A percentile compares a stretch with the other conserved stretches of the same genome.
phyloP scores from a whole-genome alignment of 2,113 vertebrate genomes.

The Hucho hucho region DNA sequence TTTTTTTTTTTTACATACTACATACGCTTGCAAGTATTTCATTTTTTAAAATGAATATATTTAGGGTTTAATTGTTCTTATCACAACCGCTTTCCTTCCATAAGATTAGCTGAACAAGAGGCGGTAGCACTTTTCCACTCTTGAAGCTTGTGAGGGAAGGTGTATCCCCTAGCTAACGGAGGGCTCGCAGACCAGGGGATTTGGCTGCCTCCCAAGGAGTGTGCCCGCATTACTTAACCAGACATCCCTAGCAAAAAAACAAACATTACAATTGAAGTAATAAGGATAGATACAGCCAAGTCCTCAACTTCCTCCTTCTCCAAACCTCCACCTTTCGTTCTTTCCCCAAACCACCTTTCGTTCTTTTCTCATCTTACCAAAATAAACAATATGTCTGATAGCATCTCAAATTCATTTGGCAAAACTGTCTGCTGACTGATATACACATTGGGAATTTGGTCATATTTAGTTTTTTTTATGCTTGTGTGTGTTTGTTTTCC shows the following conservation, averaged over 20 bases:
- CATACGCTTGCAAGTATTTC: conserved; percentile 60
- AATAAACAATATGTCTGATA: conserved; percentile 75
- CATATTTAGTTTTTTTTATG: conserved; percentile 53
- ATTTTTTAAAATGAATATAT: conserved; percentile 50
- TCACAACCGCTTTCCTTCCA: conserved; percentile 59
- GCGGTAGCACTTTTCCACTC: conserved; percentile 54
- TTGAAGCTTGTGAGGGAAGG: conserved; percentile 33
- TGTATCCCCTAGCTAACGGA: conserved; percentile 49
- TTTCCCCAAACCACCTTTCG: conserved; percentile 44
- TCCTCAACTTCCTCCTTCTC: conserved; percentile 47
- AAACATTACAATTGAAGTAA: conserved; percentile 54
- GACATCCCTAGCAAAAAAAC: conserved; percentile 59
- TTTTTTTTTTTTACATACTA: conserved; percentile 16
- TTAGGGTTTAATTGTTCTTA: conserved; percentile 63
- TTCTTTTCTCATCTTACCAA: conserved; percentile 15
- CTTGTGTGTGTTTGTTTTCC: conserved; percentile 60
- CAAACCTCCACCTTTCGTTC: conserved; percentile 49
- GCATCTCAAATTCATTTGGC: conserved; percentile 81
- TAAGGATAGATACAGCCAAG: conserved; percentile 57
- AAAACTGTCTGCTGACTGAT: conserved; percentile 86
- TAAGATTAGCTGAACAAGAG: conserved; percentile 48
- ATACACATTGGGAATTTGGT: conserved; percentile 89
- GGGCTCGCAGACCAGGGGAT: conserved; percentile 73
- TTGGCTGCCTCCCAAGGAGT: conserved; percentile 80
- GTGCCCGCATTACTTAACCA: conserved; percentile 77